Conservation (phyloP, 1,140 invertebrate species). For the Drosophila kepulauana region DNA sequence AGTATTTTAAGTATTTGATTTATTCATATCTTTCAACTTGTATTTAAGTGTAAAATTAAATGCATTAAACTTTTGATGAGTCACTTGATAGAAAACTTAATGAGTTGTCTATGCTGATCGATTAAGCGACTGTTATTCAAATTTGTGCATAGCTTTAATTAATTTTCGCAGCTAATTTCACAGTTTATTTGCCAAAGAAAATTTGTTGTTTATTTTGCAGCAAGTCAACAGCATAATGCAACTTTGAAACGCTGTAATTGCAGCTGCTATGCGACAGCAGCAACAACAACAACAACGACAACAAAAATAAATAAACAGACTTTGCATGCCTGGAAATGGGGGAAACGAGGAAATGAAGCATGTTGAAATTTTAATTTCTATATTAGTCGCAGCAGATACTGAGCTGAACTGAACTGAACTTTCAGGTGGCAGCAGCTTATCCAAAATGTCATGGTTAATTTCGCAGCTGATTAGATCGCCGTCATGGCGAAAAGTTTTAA, state of each 20-base stretch:
- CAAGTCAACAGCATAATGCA: slow-evolving; percentile 33
- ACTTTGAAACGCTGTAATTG: slow-evolving; percentile 33
- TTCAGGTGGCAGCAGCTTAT: slow-evolving; percentile 29
- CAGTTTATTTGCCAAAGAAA: slow-evolving; percentile 38
- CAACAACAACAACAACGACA: slow-evolving; percentile 12
- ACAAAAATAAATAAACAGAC: slow-evolving; percentile 24
- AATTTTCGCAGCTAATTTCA: slow-evolving; percentile 22
- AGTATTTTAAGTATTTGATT: no score
- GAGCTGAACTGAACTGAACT: background rate
- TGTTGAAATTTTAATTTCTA: slow-evolving; percentile 79
- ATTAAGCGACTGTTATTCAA: background rate
- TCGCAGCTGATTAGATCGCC: slow-evolving; percentile 70
- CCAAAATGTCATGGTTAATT: slow-evolving; percentile 67
- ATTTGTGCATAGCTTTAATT: background rate
- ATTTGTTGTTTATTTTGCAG: slow-evolving; percentile 47
- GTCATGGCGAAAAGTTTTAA: slow-evolving; percentile 69
- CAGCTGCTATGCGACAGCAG: slow-evolving; percentile 23
- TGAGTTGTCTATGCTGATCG: background rate
- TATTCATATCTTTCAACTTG: no score
- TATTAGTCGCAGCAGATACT: slow-evolving; percentile 53
- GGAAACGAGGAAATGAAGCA: background rate
- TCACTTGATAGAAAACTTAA: background rate
- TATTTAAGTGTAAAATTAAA: no score
- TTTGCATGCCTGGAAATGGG: background rate
- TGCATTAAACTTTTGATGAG: no score